These are phyloP conservation scores for Cryptotermes secundus DNA, from an alignment of 1,140 invertebrate genomes.

Conservation along the genomic window DNA sequence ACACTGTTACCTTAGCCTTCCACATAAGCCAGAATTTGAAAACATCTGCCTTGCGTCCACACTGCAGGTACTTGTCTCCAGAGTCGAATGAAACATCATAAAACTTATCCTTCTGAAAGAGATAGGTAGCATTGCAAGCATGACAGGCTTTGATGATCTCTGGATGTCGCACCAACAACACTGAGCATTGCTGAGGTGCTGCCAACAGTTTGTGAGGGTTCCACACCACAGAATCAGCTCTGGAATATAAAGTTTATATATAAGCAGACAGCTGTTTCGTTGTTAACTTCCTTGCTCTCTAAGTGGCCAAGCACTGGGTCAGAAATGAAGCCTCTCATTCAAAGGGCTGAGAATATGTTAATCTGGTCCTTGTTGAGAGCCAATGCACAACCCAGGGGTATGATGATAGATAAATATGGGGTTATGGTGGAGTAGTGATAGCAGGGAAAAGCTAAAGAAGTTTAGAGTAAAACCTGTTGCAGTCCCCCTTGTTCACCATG, in stretches of 20 bases:
- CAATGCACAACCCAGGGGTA: too few species aligned
- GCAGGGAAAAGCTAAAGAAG: too few species aligned
- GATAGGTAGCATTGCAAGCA: constrained; percentile 57
- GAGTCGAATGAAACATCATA: constrained; percentile 64
- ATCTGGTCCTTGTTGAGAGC: too few species aligned
- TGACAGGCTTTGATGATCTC: constrained; percentile 54
- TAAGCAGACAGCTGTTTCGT: too few species aligned
- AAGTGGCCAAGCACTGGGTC: too few species aligned
- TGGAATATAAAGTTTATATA: constrained; percentile 37
- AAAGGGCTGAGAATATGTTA: too few species aligned
- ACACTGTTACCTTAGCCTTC: constrained; percentile 54
- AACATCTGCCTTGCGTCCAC: constrained; percentile 66
- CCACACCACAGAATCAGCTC: constrained; percentile 65
- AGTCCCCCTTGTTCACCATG: too few species aligned
- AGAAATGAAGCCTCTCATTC: too few species aligned
- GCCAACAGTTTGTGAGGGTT: constrained; percentile 70
- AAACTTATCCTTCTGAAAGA: constrained; percentile 68
- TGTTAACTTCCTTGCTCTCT: too few species aligned
- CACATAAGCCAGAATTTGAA: constrained; percentile 73
- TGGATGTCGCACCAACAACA: constrained; percentile 52
- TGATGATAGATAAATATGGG: too few species aligned
- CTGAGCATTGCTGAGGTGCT: constrained; percentile 64
- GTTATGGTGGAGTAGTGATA: too few species aligned
- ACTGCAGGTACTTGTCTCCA: constrained; percentile 68
- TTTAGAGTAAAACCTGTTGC: too few species aligned